Percentiles rank a stretch among this genome's conserved stretches.
These are phyloP conservation scores for Nyctereutes procyonoides DNA, from an alignment of 2,113 vertebrate species.

Conservation along the genomic window DNA sequence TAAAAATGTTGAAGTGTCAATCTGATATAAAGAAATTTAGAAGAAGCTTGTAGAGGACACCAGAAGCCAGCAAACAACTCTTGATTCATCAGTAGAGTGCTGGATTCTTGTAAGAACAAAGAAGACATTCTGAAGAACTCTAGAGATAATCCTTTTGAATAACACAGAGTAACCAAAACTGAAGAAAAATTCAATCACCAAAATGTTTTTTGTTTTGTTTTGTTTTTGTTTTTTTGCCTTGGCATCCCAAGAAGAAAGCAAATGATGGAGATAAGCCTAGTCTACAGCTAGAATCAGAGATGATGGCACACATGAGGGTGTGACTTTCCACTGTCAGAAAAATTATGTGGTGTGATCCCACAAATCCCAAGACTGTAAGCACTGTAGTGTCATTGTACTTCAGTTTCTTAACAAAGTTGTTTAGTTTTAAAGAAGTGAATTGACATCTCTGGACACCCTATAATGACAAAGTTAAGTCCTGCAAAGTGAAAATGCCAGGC, in stretches of 20 bases:
- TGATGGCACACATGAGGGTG: neutral
- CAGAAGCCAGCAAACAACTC: neutral
- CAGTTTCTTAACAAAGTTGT: neutral
- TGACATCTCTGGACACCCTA: neutral
- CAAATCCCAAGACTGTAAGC: neutral
- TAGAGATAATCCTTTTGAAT: neutral
- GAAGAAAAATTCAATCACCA: neutral
- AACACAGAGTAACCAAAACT: neutral
- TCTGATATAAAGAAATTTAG: neutral
- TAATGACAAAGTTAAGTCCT: neutral
- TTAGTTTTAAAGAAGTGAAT: neutral
- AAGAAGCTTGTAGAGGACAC: neutral
- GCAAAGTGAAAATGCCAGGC: neutral
- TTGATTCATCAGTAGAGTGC: neutral
- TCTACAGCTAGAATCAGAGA: neutral
- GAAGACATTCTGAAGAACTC: neutral
- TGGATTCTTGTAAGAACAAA: neutral
- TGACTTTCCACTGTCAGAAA: neutral
- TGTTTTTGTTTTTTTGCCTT: neutral
- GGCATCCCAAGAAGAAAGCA: neutral
- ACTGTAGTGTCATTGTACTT: neutral
- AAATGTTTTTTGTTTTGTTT: neutral
- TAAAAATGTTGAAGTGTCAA: neutral
- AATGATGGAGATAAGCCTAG: neutral
- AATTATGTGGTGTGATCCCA: neutral